Percentiles rank a stretch among this genome's conserved stretches.
Evolutionary conservation across 2,797 vertebrate genomes (phyloP).

Genomic region (Micromesistius poutassou): DNA sequence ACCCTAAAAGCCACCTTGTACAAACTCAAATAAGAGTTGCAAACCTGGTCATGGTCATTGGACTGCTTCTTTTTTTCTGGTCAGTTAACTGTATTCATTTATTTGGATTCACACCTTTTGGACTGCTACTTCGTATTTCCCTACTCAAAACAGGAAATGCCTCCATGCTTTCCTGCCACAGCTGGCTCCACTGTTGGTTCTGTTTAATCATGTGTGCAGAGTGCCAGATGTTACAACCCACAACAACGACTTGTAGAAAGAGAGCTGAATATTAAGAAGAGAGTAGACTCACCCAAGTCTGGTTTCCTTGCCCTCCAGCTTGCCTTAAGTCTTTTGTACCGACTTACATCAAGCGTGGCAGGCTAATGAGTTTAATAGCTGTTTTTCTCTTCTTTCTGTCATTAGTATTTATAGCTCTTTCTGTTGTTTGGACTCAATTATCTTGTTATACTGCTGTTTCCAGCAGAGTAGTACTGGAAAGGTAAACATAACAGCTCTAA

Average conservation of each 20-base stretch:
- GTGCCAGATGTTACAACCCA: constrained; percentile 39
- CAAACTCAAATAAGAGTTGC: no score
- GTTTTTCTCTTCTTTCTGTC: not conserved
- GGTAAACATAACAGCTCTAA: not conserved
- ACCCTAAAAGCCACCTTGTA: no score
- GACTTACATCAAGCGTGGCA: not conserved
- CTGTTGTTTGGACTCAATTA: constrained; percentile 2
- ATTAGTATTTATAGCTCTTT: constrained; percentile 4
- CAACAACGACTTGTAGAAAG: constrained; percentile 17
- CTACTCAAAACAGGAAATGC: constrained; percentile 10
- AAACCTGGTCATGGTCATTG: not conserved
- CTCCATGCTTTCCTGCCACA: constrained; percentile 16
- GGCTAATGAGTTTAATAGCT: constrained; percentile 11
- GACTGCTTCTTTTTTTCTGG: constrained; percentile 16
- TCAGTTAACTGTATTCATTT: not conserved
- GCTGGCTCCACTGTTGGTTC: constrained; percentile 6
- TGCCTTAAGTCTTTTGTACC: constrained; percentile 2
- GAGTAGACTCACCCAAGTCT: constrained; percentile 12
- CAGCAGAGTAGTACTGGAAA: constrained; percentile 13
- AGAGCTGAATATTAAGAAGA: constrained; percentile 4
- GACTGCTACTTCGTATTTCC: constrained; percentile 18
- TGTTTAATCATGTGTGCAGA: constrained; percentile 14
- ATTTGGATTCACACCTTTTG: constrained; percentile 16
- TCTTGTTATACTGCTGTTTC: not conserved
- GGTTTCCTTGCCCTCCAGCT: constrained; percentile 16